phyloP scores from a whole-genome alignment of 2,113 vertebrate genomes.

The Paedocypris sp. region DNA sequence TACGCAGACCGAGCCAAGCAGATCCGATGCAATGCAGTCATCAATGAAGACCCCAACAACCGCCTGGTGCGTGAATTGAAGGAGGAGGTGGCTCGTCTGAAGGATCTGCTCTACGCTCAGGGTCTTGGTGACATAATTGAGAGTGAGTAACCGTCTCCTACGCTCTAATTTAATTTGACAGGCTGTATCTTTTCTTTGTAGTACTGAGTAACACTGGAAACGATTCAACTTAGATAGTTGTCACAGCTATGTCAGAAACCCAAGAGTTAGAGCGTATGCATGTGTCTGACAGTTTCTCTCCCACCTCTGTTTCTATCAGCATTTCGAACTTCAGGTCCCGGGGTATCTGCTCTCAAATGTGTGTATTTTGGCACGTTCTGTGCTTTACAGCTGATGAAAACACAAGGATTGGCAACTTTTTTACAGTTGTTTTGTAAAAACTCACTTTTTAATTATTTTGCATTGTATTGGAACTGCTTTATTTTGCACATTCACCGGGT shows the following conservation, averaged over 20 bases:
- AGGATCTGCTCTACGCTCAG: conserved; percentile 84
- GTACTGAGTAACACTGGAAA: too few species aligned
- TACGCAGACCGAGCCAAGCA: conserved; percentile 96
- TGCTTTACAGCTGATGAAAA: conserved; percentile 49
- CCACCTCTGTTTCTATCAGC: conserved; percentile 55
- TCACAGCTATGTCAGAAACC: neutral
- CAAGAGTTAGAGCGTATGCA: conserved; percentile 9
- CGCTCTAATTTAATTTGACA: neutral
- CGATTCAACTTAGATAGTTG: too few species aligned
- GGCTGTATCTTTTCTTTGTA: neutral
- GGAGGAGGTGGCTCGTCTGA: conserved; percentile 89
- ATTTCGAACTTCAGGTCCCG: conserved; percentile 48
- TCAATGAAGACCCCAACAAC: conserved; percentile 97
- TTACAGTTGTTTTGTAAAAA: neutral
- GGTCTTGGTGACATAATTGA: conserved; percentile 96
- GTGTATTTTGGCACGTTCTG: conserved; percentile 53
- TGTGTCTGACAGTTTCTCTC: conserved; percentile 37
- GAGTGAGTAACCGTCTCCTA: conserved; percentile 64
- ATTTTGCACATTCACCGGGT: too few species aligned
- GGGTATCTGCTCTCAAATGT: conserved; percentile 64
- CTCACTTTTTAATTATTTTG: neutral
- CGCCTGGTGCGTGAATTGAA: conserved; percentile 94
- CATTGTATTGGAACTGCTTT: neutral
- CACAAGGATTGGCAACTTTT: neutral
- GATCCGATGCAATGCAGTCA: conserved; percentile 92